Percentiles rank a stretch among this genome's conserved stretches.
These are phyloP conservation scores for Gonatopus flavifemur DNA, from an alignment of 1,140 invertebrate species.

Conservation along the genomic window DNA sequence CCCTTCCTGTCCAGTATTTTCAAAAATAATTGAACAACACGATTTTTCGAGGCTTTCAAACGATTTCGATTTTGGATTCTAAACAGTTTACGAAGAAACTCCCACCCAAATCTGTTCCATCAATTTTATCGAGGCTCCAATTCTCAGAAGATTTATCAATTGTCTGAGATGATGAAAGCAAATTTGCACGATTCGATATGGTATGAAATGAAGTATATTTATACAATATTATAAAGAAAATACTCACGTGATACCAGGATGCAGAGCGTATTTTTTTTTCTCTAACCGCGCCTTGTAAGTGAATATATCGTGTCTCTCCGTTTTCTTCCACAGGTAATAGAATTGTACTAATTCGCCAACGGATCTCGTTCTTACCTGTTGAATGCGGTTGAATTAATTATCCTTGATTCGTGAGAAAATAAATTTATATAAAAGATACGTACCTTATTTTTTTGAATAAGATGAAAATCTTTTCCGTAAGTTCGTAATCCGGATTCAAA, in stretches of 20 bases:
- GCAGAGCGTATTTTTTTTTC: slow-evolving; percentile 77
- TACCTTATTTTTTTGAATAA: slow-evolving; percentile 93
- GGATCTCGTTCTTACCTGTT: slow-evolving; percentile 83
- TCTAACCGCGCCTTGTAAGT: slow-evolving; percentile 74
- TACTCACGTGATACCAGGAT: slow-evolving; percentile 70
- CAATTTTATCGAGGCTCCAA: too few relatives aligned
- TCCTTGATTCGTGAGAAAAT: background rate
- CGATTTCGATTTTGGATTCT: too few relatives aligned
- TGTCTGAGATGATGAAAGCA: too few relatives aligned
- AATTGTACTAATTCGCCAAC: slow-evolving; percentile 97
- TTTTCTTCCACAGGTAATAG: slow-evolving; percentile 99
- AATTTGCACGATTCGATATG: too few relatives aligned
- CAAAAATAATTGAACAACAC: too few relatives aligned
- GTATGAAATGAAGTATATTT: too few relatives aligned
- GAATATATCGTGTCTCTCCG: slow-evolving; percentile 91
- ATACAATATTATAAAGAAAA: slow-evolving; percentile 46
- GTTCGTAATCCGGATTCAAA: slow-evolving; percentile 92
- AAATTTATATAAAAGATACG: background rate
- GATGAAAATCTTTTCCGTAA: slow-evolving; percentile 95
- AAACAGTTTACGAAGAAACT: too few relatives aligned
- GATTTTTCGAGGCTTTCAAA: too few relatives aligned
- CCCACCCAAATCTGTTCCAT: too few relatives aligned
- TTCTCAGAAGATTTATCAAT: too few relatives aligned
- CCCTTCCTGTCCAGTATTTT: too few relatives aligned
- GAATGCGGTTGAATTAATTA: too few relatives aligned